Base-by-base conservation (phyloP, 2,888 invertebrate genomes). In the Yponomeuta sedellus region DNA sequence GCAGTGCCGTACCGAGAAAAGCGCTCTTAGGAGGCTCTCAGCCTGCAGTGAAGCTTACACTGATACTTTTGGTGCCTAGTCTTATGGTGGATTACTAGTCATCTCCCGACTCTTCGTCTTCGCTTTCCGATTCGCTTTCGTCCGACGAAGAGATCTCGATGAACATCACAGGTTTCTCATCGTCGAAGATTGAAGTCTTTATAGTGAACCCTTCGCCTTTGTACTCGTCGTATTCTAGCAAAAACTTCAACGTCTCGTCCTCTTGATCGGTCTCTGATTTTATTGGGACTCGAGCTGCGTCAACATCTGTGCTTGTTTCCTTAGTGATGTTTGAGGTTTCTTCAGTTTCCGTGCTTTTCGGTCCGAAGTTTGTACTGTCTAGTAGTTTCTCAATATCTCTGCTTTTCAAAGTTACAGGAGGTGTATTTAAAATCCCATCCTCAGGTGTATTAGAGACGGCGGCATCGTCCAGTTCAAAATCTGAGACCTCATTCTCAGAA, bases 91-190 rank as follows among this genome's bases (percentile, higher is more conserved):
- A 12, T 52, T 16, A 16, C 1, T 52, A 52, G 44, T 16, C 16
- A 52, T 52, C 44, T 52, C 44, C 44, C 44, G 44, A 10, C 59
- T 25, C 20, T 62, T 63, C 44, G 40, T 40, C 63, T 44, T 63
- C 63, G 40, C 63, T 63, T 40, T 63, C 61, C 16, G 61, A 61
- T 81, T 52, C 81, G 64, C 74, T 79, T 28, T 85, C 84, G 0
- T 16, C 16, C 44, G 82, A 82, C 19, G 84, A 82, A 19, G 85
- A 85, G 66, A 88, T 83, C 58, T 88, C 85, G 52, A 87, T 76
- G 4, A 81, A 73, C 61, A 86, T 68, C 19, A 80, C 81, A 0
- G 86, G 84, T n/a, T n/a, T n/a, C 67, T 85, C 84, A 72, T 81
- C 78, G 67, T 80, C 79, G 56, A 81, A 70, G 44, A 84, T 70